Percentiles rank a stretch among this genome's conserved stretches.
Evolutionary conservation across 2,113 vertebrate species (phyloP).

Genomic region (Apteryx mantelli): DNA sequence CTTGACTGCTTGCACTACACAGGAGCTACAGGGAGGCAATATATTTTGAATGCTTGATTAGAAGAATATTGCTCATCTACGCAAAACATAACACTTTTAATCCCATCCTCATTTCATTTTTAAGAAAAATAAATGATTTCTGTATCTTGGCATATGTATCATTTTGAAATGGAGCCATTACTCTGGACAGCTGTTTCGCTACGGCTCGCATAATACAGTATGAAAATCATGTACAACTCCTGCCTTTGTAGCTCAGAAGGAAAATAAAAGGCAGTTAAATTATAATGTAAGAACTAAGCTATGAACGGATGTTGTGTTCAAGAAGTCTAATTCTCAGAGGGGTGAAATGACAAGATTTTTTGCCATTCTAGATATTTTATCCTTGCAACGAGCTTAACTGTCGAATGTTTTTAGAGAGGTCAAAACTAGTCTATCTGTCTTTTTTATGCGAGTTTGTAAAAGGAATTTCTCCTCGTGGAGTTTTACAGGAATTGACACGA

Average conservation of each 20-base stretch:
- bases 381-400: constrained; percentile 20
- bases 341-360: background rate
- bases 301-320: constrained; percentile 49
- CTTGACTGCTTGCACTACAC: background rate
- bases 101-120: constrained; percentile 46
- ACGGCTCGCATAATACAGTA: background rate
- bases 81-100: constrained; percentile 57
- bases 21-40: background rate
- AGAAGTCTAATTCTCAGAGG: constrained; percentile 36
- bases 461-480: constrained; percentile 38
- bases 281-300: constrained; percentile 50
- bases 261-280: constrained; percentile 64
- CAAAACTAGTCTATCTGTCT: constrained; percentile 67
- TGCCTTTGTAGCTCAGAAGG: constrained; percentile 6
- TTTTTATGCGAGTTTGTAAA: constrained; percentile 60
- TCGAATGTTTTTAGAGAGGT: constrained; percentile 59
- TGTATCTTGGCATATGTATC: constrained; percentile 40
- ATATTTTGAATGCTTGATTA: background rate
- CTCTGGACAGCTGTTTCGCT: constrained; percentile 40
- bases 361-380: constrained; percentile 28
- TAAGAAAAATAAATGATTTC: constrained; percentile 51
- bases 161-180: constrained; percentile 26
- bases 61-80: constrained; percentile 31
- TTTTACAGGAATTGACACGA: constrained; percentile 66
- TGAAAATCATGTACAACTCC: constrained; percentile 43